Evolutionary conservation across 2,888 invertebrate genomes (phyloP).

Genomic region (Dryococelus australis): DNA sequence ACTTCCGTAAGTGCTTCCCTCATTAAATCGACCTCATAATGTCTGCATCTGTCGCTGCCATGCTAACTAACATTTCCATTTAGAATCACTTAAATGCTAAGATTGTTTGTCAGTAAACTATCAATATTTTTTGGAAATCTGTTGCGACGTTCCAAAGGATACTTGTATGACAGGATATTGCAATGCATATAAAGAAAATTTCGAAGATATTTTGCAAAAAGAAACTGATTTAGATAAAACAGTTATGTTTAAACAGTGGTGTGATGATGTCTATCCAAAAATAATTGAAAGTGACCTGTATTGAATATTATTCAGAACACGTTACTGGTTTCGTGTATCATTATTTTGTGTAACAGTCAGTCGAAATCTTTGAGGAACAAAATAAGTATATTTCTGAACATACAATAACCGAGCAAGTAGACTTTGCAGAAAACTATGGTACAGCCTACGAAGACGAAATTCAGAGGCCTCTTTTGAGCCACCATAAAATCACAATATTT

Average conservation of each 20-base stretch:
- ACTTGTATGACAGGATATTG: neutral
- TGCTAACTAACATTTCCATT: neutral
- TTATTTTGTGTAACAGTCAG: neutral
- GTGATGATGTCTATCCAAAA: no score
- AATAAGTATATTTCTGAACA: neutral
- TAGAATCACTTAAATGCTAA: neutral
- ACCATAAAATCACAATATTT: neutral
- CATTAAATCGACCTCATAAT: slow-evolving; percentile 7
- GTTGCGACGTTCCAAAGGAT: neutral
- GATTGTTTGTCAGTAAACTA: neutral
- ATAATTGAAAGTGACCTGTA: neutral
- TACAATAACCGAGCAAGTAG: neutral
- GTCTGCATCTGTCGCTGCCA: neutral
- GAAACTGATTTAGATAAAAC: neutral
- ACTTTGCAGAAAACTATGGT: neutral
- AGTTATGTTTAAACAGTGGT: neutral
- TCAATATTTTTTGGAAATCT: neutral
- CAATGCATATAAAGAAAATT: neutral
- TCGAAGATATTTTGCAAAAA: neutral
- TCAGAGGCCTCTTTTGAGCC: neutral
- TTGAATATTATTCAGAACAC: slow-evolving; percentile 21
- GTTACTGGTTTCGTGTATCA: neutral
- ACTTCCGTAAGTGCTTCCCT: slow-evolving; percentile 22
- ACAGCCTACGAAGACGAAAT: neutral
- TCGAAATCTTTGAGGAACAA: neutral